phyloP scores from a whole-genome alignment of 1,140 invertebrate genomes.

The Gonioctena quinquepunctata region DNA sequence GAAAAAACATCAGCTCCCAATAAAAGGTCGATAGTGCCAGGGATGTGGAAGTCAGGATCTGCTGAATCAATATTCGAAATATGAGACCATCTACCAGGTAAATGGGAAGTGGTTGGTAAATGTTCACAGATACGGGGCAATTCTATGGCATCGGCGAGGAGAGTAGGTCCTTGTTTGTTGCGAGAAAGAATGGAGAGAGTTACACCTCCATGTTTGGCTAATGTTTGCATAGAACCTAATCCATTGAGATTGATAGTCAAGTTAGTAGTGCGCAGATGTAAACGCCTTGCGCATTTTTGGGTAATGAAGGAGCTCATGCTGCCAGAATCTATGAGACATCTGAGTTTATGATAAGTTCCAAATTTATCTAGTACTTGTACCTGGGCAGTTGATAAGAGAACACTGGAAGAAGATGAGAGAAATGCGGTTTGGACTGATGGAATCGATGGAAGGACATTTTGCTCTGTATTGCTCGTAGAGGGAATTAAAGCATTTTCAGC shows the following conservation, averaged over 20 bases:
- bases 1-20: background rate
- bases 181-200: background rate
- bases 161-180: background rate
- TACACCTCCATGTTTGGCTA: background rate
- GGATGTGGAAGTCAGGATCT: background rate
- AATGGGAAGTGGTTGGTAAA: background rate
- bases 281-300: background rate
- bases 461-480: background rate
- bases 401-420: background rate
- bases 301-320: background rate
- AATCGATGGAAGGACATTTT: background rate
- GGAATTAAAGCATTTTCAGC: too few species aligned
- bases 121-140: background rate
- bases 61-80: background rate
- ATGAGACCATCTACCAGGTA: background rate
- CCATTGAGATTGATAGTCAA: background rate
- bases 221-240: background rate
- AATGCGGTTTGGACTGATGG: background rate
- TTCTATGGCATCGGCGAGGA: background rate
- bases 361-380: background rate
- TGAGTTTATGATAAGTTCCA: background rate
- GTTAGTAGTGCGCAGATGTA: background rate
- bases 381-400: background rate
- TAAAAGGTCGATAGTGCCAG: background rate
- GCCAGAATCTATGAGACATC: background rate